phyloP scores from a whole-genome alignment of 1,140 invertebrate species.

The Dolichoris vasculosae region DNA sequence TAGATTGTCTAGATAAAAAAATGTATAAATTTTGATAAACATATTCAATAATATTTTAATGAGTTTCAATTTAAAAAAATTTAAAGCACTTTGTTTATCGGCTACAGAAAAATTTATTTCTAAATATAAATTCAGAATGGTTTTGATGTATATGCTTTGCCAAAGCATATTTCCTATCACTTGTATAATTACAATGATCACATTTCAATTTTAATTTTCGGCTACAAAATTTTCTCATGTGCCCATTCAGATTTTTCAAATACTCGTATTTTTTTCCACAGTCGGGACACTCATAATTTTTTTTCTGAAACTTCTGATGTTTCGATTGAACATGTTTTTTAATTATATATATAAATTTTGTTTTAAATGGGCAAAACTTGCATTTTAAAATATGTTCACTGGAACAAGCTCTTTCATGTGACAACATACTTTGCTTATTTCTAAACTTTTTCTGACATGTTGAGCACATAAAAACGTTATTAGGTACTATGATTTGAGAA shows the following conservation, averaged over 20 bases:
- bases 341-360: background rate
- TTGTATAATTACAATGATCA: slow-evolving; percentile 43
- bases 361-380: slow-evolving; percentile 35
- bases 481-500: background rate
- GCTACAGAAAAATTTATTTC: slow-evolving; percentile 28
- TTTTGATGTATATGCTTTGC: slow-evolving; percentile 31
- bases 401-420: slow-evolving; percentile 35
- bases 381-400: slow-evolving; percentile 3
- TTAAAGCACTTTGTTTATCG: background rate
- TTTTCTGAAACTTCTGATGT: background rate
- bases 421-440: slow-evolving; percentile 1
- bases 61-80: background rate
- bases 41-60: too few species aligned
- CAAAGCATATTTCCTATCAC: slow-evolving; percentile 25
- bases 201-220: slow-evolving; percentile 31
- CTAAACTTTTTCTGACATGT: slow-evolving; percentile 32
- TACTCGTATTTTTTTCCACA: slow-evolving; percentile 27
- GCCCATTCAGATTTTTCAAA: slow-evolving; percentile 17
- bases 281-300: slow-evolving; percentile 13
- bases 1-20: background rate
- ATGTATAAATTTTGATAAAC: too few species aligned
- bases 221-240: background rate
- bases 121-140: slow-evolving; percentile 29
- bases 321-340: slow-evolving; percentile 18
- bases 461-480: slow-evolving; percentile 6